Evolutionary conservation across 2,888 invertebrate genomes (phyloP), one percentile per base, ranked within the genome.

Genomic region (Macroteleia sp.): DNA sequence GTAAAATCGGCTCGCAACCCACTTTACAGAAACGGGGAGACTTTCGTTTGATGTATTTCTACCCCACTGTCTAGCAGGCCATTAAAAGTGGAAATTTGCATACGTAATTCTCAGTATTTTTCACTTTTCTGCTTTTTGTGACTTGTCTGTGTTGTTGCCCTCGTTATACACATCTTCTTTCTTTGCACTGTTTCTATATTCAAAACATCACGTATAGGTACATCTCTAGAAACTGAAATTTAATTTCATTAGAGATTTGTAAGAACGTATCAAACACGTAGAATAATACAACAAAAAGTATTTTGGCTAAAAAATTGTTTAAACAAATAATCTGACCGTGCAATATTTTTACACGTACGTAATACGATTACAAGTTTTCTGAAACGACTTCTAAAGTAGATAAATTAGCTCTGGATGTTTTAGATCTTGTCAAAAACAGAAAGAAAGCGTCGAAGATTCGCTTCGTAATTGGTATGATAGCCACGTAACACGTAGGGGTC

Each of bases 401-500:
- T 52, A 61, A 67, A 75, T 75, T 61, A 67, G 61, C 32, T 32
- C 16, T 46, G 10, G 39, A 75, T 66, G 50, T 61, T 42, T 39
- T 39, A 16, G 32, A 12, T 41, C 30, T 54, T 54, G 57, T 66
- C 34, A 56, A 62, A 73, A 25, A 44, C n/a, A n/a, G n/a, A n/a
- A n/a, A n/a, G n/a, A 20, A 50, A 66, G 50, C 59, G 64, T 50
- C 36, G 61, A 67, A 67, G 52, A 54, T 46, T 36, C 42, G 36
- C 12, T 46, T 19, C 25, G 52, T 62, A 75, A 54, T 76, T 69
- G 62, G 56, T 69, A 82, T 82, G 82, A 66, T 71, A 81, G 64
- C 81, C 80, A 82, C 81, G 82, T 83, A 82, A 78, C 75, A 83
- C 79, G 79, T 79, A 74, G 44, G 66, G 67, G 54, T 69, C 66